Percentiles rank a stretch among this genome's conserved stretches.
Evolutionary conservation across 2,888 invertebrate species (phyloP).

Genomic region (Spialia ferax): DNA sequence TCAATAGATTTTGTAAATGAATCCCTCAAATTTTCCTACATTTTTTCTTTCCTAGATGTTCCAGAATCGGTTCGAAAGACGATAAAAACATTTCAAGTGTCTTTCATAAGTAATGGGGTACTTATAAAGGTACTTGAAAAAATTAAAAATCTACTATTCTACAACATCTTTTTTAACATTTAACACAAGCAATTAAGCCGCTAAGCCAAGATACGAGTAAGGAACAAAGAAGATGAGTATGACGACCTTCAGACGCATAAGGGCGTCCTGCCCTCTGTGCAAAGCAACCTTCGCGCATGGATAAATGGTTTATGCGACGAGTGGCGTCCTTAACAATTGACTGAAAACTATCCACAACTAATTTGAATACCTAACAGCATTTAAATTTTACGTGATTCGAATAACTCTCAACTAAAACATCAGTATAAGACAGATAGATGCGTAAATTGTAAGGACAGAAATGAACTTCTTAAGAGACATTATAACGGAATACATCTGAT

Average conservation of each 20-base stretch:
- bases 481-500: background rate
- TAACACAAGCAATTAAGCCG: conserved; percentile 26
- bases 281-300: conserved; percentile 41
- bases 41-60: too few species aligned
- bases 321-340: conserved; percentile 26
- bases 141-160: too few species aligned
- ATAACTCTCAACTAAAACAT: conserved; percentile 4
- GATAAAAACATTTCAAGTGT: too few species aligned
- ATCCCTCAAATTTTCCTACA: too few species aligned
- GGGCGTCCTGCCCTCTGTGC: conserved; percentile 46
- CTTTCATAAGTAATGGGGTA: too few species aligned
- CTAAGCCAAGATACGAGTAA: conserved; percentile 32
- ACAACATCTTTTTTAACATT: background rate
- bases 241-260: conserved; percentile 45
- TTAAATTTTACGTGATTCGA: conserved; percentile 23
- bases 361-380: conserved; percentile 32
- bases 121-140: too few species aligned
- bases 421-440: conserved; percentile 4
- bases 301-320: conserved; percentile 44
- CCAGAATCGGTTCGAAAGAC: background rate
- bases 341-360: conserved; percentile 30
- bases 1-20: background rate
- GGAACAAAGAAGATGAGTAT: conserved; percentile 36
- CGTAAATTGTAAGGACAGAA: background rate
- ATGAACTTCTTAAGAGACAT: background rate